Evolutionary conservation across 2,888 invertebrate genomes (phyloP), one percentile per base, ranked within the genome.

Genomic region (Crematogaster levior): DNA sequence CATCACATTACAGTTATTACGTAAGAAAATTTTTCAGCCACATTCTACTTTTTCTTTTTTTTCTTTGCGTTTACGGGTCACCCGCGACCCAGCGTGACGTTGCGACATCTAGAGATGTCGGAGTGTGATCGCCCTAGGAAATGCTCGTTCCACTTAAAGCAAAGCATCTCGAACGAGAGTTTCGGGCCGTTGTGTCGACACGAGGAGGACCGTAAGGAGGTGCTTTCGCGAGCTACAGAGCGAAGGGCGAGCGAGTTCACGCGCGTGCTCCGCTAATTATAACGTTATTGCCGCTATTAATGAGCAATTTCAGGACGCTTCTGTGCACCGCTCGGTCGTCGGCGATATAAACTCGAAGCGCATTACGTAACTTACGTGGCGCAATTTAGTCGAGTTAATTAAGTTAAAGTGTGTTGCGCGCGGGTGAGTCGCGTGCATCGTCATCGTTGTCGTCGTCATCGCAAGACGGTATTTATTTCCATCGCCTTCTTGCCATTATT

Each of bases 201-300:
- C 53, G 53, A 43, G 43, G n/a, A n/a, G n/a, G 12, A 24, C 27
- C 34, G 10, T 79, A 79, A 79, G 68, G 66, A 56, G 58, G 37
- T 43, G 48, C 60, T 66, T 72, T 61, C 63, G 81, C 65, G 63
- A 34, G 68, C 43, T 37, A 48, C 56, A 66, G 65, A 66, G 68
- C 81, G 48, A 66, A 37, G 66, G 72, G 73, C 72, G 77, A 74
- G 51, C 58, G 27, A 56, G 60, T 60, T 27, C 48, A 48, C 87
- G 77, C 86, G 82, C 84, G 86, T 82, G 85, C 85, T 82, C 74
- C 74, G 58, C 66, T 87, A 90, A 90, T 88, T 86, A 89, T 85
- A 85, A 84, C 87, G 75, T 88, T 88, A 90, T 90, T 90, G 87
- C 84, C 70, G 81, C 84, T 86, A 89, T 90, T 89, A 90, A 88